Conservation (phyloP, 2,797 vertebrate species). For the Pantherophis alleghaniensis region DNA sequence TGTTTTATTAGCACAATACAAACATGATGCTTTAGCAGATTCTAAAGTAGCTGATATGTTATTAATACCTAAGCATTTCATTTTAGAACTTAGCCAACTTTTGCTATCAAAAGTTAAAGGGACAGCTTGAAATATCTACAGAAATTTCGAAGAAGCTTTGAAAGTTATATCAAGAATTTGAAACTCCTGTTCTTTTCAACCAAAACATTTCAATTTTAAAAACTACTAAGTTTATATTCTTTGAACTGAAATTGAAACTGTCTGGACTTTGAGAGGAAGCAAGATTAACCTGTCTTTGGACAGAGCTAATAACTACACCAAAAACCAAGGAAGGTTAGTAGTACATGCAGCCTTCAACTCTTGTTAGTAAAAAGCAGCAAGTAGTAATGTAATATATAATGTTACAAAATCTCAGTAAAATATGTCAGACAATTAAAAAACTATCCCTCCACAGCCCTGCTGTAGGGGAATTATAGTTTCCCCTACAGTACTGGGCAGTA, state of each 20-base stretch:
- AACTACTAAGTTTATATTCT: no score
- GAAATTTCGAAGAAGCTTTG: not conserved
- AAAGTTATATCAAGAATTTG: not conserved
- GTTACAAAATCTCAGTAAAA: not conserved
- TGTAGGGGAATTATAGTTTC: no score
- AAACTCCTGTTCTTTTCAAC: not conserved
- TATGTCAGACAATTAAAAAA: not conserved
- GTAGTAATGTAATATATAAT: not conserved
- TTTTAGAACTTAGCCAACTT: not conserved
- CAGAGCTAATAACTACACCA: no score
- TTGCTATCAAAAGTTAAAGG: not conserved
- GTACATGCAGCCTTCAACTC: not conserved
- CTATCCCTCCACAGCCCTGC: not conserved
- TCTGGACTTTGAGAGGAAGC: no score
- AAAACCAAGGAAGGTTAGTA: not conserved
- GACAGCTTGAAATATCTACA: not conserved
- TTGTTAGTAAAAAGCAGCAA: not conserved
- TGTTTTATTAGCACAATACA: not conserved
- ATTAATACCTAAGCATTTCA: not conserved
- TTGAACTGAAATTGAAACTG: no score
- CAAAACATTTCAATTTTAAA: no score
- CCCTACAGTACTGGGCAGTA: no score
- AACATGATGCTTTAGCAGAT: not conserved
- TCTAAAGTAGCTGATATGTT: not conserved
- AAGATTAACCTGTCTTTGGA: no score